Base-by-base conservation (phyloP, 2,888 invertebrate species). In the Plebejus anna region DNA sequence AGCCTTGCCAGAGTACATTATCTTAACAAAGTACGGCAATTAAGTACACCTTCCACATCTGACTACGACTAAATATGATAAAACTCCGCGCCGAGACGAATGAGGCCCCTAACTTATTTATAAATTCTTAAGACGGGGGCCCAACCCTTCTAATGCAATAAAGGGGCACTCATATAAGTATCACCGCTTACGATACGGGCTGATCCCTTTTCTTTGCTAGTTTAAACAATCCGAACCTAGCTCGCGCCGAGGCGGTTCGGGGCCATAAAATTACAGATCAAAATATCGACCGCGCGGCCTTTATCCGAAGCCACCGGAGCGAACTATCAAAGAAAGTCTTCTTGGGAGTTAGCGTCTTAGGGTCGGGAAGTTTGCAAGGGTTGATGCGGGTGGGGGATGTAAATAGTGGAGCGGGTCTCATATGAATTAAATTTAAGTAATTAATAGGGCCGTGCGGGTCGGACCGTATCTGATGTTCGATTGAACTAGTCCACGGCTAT, bases 1-100 rank as follows among this genome's bases (percentile, higher is more conserved):
- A 92, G 89, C 87, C 88, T 90, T 88, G 91, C 92, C 93, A 90
- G 90, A 93, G 94, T 94, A 94, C 93, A 94, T 94, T 94, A 93
- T 93, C 93, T 93, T 92, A 92, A 93, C 92, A 94, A 94, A 94
- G 94, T 93, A 93, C 90, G 88, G 93, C 94, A 94, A 93, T 94
- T 94, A 93, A 90, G 92, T 93, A 93, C 94, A 94, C 93, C 93
- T 94, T 94, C 92, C 90, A 93, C 93, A 93, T 93, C 92, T 93
- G 90, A 93, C 93, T 94, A 89, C 93, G 93, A 93, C 93, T 94
- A 93, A 94, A 94, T 94, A 93, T 94, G 93, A 94, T 94, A 94
- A 92, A 94, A 94, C 93, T 90, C 86, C 88, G 89, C 86, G 89
- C 84, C 79, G 86, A 88, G 86, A 85, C 88, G 88, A 89, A 91